Conservation (phyloP, 2,888 invertebrate species). For the Hemaris fuciformis region DNA sequence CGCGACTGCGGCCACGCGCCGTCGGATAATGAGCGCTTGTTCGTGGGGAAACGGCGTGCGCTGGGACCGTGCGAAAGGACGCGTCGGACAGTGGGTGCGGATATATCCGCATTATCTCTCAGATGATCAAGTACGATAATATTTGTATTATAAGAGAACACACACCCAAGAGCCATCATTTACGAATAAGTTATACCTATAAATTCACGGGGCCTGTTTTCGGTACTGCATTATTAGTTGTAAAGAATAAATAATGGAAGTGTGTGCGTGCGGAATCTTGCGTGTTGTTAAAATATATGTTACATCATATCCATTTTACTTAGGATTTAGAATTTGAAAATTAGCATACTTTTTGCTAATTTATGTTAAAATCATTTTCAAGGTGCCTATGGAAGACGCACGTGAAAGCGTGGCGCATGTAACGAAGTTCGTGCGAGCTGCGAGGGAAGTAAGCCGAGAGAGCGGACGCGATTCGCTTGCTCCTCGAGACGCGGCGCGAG, state of each 20-base stretch:
- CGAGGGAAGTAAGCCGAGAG: constrained; percentile 67
- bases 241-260: too few relatives aligned
- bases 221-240: background rate
- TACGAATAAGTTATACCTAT: too few relatives aligned
- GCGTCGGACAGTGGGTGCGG: constrained; percentile 89
- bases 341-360: too few relatives aligned
- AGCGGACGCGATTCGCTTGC: constrained; percentile 55
- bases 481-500: constrained; percentile 66
- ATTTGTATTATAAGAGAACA: too few relatives aligned
- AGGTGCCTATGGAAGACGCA: constrained; percentile 65
- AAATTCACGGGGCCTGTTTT: too few relatives aligned
- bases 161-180: too few relatives aligned
- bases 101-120: constrained; percentile 84
- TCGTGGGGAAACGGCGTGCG: constrained; percentile 87
- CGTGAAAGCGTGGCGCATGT: constrained; percentile 74
- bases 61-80: constrained; percentile 83
- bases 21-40: constrained; percentile 61
- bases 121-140: constrained; percentile 55
- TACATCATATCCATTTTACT: too few relatives aligned
- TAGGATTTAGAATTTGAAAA: too few relatives aligned
- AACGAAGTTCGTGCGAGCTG: constrained; percentile 64
- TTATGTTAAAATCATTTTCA: constrained; percentile 7
- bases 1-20: constrained; percentile 66
- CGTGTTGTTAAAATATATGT: too few relatives aligned
- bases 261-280: too few relatives aligned